Evolutionary conservation across 2,888 invertebrate species (phyloP).

Genomic region (Heliconius charithonia): DNA sequence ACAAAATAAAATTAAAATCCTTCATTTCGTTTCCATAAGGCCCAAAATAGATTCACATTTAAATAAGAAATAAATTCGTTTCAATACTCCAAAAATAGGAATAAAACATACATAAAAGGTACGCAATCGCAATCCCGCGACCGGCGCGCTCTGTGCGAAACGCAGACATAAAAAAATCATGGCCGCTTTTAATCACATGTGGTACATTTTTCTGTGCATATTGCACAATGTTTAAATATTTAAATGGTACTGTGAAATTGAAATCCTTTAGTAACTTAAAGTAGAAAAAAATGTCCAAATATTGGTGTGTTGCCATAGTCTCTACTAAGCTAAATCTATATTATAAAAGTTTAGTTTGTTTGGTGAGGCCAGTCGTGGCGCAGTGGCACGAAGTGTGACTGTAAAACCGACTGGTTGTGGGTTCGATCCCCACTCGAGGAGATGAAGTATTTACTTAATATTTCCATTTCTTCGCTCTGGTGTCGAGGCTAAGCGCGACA

Average conservation of each 20-base stretch:
- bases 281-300: background rate
- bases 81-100: slow-evolving; percentile 3
- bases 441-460: too few relatives aligned
- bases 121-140: slow-evolving; percentile 29
- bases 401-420: too few relatives aligned
- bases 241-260: slow-evolving; percentile 10
- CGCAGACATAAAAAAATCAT: slow-evolving; percentile 28
- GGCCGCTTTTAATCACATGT: slow-evolving; percentile 28
- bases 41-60: slow-evolving; percentile 2
- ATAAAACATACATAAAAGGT: slow-evolving; percentile 33
- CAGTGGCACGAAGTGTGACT: too few relatives aligned
- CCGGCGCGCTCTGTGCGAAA: slow-evolving; percentile 14
- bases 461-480: too few relatives aligned
- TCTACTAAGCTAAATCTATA: too few relatives aligned
- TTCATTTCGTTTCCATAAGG: too few relatives aligned
- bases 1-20: too few relatives aligned
- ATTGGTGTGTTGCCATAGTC: too few relatives aligned
- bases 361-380: too few relatives aligned
- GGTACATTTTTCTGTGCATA: slow-evolving; percentile 14
- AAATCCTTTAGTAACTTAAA: background rate
- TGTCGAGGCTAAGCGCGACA: too few relatives aligned
- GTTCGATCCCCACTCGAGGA: too few relatives aligned
- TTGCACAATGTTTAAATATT: slow-evolving; percentile 16
- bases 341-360: too few relatives aligned
- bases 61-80: slow-evolving; percentile 20